phyloP scores from a whole-genome alignment of 35 echinoderm and acorn worm species.

The Ophioderma brevispina region DNA sequence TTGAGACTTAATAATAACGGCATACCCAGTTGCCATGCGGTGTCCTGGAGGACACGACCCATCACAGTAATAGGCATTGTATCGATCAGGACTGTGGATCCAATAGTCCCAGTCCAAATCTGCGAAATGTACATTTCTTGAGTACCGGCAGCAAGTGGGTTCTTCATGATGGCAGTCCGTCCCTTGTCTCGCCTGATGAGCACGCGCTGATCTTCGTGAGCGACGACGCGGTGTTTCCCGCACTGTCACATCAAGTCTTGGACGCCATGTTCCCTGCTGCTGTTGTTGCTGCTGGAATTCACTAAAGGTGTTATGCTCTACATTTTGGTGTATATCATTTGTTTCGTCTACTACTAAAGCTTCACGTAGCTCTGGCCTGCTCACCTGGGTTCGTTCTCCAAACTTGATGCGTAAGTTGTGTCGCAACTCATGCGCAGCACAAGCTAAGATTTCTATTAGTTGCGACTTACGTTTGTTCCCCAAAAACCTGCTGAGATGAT shows the following conservation, averaged over 20 bases:
- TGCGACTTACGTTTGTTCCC: too few species aligned
- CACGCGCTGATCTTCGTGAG: neutral
- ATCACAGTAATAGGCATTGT: neutral
- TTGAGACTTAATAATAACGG: neutral
- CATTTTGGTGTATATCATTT: neutral
- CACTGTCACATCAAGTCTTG: neutral
- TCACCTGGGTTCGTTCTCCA: neutral
- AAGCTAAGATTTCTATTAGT: too few species aligned
- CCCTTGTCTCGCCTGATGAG: neutral
- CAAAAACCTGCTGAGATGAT: too few species aligned
- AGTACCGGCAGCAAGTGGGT: neutral
- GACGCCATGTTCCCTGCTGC: neutral
- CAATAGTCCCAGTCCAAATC: conserved; percentile 3
- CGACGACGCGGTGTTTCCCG: neutral
- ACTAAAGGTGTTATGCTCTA: neutral
- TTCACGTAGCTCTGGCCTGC: neutral
- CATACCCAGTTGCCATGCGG: neutral
- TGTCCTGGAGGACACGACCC: neutral
- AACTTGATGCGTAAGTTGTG: too few species aligned
- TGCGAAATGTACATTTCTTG: neutral
- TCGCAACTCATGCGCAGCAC: too few species aligned
- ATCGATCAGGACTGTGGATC: neutral
- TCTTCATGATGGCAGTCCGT: neutral
- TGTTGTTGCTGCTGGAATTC: neutral
- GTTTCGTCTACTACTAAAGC: neutral